phyloP scores from a whole-genome alignment of 2,888 invertebrate genomes.

The Cryptus viduatorius region DNA sequence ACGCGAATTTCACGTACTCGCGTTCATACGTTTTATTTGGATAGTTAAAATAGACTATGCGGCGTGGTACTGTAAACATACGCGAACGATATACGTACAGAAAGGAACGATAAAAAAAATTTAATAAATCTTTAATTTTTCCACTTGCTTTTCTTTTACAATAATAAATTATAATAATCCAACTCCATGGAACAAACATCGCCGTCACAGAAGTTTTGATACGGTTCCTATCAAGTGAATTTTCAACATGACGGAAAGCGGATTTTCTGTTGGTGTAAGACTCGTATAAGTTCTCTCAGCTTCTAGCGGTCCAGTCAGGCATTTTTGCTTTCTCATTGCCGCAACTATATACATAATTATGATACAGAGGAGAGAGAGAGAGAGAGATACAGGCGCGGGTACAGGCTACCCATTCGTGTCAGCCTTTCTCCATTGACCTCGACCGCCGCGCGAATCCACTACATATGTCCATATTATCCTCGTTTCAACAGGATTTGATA shows the following conservation, averaged over 20 bases:
- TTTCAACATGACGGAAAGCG: conserved; percentile 28
- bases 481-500: conserved; percentile 79
- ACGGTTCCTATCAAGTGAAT: neutral
- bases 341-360: neutral
- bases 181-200: neutral
- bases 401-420: neutral
- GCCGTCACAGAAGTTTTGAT: neutral
- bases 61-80: neutral
- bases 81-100: neutral
- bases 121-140: neutral
- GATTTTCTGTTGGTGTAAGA: conserved; percentile 9
- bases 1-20: neutral
- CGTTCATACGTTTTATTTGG: conserved; percentile 5
- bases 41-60: conserved; percentile 10
- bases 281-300: neutral
- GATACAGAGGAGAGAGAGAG: neutral
- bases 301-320: neutral
- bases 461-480: neutral
- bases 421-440: conserved; percentile 15
- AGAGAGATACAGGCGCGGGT: neutral
- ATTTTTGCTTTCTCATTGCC: too few relatives aligned
- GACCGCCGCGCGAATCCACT: neutral
- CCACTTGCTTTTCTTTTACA: neutral
- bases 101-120: neutral
- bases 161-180: neutral